phyloP scores from a whole-genome alignment of 2,113 vertebrate genomes.

The Zosterops lateralis region DNA sequence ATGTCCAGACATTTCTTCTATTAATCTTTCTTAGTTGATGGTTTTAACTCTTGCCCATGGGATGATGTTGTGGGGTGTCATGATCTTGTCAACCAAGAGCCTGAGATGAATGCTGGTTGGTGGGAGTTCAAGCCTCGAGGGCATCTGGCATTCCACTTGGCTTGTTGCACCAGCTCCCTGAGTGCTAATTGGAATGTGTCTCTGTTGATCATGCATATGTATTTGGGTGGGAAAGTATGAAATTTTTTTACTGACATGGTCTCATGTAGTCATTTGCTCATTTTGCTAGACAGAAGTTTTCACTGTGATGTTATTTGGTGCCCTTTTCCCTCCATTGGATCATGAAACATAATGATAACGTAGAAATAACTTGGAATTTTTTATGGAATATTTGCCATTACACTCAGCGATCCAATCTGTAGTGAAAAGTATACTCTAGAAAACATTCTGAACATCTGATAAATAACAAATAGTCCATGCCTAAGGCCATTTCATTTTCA shows the following conservation, averaged over 20 bases:
- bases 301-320: neutral
- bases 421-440: neutral
- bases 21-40: neutral
- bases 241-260: neutral
- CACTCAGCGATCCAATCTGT: neutral
- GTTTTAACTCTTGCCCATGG: neutral
- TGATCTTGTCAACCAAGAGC: neutral
- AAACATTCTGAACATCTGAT: neutral
- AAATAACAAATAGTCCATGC: neutral
- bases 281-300: neutral
- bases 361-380: neutral
- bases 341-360: neutral
- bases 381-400: neutral
- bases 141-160: neutral
- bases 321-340: neutral
- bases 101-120: neutral
- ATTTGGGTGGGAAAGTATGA: neutral
- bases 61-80: neutral
- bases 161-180: neutral
- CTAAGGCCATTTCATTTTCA: neutral
- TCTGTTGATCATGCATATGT: rapidly evolving
- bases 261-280: neutral
- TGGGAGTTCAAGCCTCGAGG: neutral
- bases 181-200: neutral
- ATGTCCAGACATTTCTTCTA: neutral